Percentiles rank a stretch among this genome's conserved stretches.
These are phyloP conservation scores for Prunella strophiata DNA, from an alignment of 2,797 vertebrate species.

Conservation along the genomic window DNA sequence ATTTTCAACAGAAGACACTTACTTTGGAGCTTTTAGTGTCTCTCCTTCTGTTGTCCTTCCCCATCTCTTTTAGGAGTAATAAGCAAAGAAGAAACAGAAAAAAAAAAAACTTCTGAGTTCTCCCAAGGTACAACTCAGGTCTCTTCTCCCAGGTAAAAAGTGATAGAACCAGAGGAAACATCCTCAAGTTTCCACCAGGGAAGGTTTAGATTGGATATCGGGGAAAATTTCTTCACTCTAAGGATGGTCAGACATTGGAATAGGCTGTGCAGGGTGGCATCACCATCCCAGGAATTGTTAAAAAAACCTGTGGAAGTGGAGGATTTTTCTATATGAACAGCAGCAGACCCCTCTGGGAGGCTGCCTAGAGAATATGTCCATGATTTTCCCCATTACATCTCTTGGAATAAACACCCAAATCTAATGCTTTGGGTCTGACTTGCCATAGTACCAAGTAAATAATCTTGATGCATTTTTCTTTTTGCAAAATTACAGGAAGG, in stretches of 20 bases:
- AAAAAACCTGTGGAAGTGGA: neutral
- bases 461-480: neutral
- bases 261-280: too few species aligned
- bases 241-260: neutral
- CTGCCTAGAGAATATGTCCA: neutral
- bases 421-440: neutral
- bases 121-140: too few species aligned
- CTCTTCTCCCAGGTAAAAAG: neutral
- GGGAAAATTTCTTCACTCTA: neutral
- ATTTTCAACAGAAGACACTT: neutral
- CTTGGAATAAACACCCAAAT: neutral
- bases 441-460: neutral
- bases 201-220: neutral
- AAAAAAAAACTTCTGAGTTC: neutral
- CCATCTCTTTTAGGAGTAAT: neutral
- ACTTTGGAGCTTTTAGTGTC: neutral
- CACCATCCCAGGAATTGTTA: neutral
- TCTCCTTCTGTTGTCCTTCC: neutral
- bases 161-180: rapidly evolving
- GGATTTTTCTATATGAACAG: neutral
- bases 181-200: neutral
- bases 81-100: neutral
- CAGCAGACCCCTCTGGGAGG: neutral
- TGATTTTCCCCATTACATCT: neutral
- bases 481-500: neutral